Evolutionary conservation across 2,797 vertebrate genomes (phyloP).

Genomic region (Morelia viridis): DNA sequence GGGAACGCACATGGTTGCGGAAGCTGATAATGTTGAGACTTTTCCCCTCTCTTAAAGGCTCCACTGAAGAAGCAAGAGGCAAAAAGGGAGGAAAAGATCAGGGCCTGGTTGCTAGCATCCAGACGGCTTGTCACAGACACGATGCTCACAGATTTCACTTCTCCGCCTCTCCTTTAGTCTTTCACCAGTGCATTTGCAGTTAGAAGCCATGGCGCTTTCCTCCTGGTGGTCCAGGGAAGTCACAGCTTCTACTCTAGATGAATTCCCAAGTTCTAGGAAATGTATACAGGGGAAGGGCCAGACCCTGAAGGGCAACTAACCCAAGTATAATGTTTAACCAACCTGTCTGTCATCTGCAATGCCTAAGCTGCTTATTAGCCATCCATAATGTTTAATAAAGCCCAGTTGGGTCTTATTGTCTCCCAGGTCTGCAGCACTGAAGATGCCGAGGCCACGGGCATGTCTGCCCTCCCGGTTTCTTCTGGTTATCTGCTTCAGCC

Average conservation of each 20-base stretch:
- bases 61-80: not conserved
- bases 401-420: not conserved
- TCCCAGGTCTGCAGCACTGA: conserved; percentile 28
- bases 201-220: not conserved
- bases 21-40: not conserved
- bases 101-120: not conserved
- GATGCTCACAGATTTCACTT: not conserved
- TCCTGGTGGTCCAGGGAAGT: not conserved
- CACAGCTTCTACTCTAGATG: not conserved
- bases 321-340: not conserved
- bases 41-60: not conserved
- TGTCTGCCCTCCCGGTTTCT: conserved; percentile 48
- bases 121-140: not conserved
- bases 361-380: not conserved
- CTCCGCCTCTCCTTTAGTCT: not conserved
- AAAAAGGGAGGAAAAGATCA: not conserved
- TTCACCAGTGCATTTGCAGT: not conserved
- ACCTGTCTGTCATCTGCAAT: not conserved
- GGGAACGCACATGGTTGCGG: not conserved
- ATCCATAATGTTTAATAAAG: not conserved
- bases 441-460: conserved; percentile 43
- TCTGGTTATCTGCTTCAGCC: conserved; percentile 11
- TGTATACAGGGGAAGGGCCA: not conserved
- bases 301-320: not conserved
- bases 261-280: not conserved